Conservation (phyloP, 1,140 invertebrate genomes). For the Drosophila carrolli region DNA sequence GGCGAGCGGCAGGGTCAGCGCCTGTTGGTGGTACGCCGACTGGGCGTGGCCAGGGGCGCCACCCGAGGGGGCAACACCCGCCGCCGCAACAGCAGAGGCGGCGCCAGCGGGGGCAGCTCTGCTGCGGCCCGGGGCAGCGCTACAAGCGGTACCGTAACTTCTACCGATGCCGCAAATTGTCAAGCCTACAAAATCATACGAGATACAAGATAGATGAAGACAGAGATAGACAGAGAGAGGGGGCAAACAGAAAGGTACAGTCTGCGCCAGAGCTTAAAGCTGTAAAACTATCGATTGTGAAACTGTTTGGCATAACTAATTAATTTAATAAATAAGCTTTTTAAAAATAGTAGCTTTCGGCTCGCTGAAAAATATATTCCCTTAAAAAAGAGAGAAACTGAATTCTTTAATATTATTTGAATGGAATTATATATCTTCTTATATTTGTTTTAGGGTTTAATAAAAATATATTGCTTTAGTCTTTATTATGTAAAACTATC, state of each 20-base stretch:
- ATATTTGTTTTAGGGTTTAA: no score
- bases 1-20: conserved; percentile 76
- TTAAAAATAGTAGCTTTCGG: no score
- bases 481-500: no score
- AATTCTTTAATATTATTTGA: no score
- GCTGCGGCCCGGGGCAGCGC: conserved; percentile 75
- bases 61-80: conserved; percentile 45
- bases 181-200: conserved; percentile 83
- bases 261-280: conserved; percentile 10
- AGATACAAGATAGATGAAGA: conserved; percentile 67
- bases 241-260: conserved; percentile 21
- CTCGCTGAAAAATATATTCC: no score
- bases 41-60: conserved; percentile 64
- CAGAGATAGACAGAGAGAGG: conserved; percentile 45
- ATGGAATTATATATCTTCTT: no score
- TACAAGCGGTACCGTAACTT: conserved; percentile 83
- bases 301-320: background rate
- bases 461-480: no score
- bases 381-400: no score
- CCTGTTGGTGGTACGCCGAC: conserved; percentile 79
- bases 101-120: conserved; percentile 47
- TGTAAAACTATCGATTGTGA: conserved; percentile 33
- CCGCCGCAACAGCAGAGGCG: conserved; percentile 39
- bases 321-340: background rate
- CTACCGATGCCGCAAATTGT: conserved; percentile 85